These are phyloP conservation scores for Arremon aurantiirostris DNA, from an alignment of 2,797 vertebrate species.

Conservation along the genomic window DNA sequence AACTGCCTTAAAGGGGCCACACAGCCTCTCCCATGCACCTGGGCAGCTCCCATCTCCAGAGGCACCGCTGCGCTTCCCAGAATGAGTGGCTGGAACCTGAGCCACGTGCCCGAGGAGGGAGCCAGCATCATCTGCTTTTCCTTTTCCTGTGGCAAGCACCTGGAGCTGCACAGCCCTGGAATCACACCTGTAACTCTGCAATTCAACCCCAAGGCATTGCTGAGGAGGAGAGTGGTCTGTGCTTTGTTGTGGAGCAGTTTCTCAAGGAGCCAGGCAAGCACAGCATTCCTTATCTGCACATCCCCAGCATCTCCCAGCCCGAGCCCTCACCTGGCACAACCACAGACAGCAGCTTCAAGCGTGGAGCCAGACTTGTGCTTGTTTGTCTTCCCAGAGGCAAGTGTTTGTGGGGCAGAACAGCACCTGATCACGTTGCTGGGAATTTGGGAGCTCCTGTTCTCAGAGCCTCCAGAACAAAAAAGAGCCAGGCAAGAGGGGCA, in stretches of 20 bases:
- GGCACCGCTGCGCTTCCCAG: background rate
- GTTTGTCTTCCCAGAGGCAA: background rate
- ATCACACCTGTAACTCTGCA: rapidly evolving
- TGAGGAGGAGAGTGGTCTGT: background rate
- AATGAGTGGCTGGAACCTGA: background rate
- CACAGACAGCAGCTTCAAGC: background rate
- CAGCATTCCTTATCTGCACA: background rate
- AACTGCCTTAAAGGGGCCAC: conserved; percentile 50
- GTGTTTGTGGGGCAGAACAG: background rate
- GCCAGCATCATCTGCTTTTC: background rate
- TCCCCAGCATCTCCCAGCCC: background rate
- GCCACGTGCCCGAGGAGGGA: rapidly evolving
- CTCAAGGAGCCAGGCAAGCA: rapidly evolving
- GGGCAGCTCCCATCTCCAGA: background rate
- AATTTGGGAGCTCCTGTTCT: background rate
- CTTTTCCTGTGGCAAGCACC: background rate
- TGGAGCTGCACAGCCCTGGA: background rate
- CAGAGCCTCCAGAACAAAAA: background rate
- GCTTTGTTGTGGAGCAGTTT: background rate
- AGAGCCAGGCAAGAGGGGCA: background rate
- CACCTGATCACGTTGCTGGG: background rate
- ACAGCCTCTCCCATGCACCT: background rate
- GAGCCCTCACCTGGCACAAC: background rate
- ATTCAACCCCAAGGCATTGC: rapidly evolving
- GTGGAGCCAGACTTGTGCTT: background rate